phyloP scores from a whole-genome alignment of 2,888 invertebrate species.

The Pristionchus entomophagus region DNA sequence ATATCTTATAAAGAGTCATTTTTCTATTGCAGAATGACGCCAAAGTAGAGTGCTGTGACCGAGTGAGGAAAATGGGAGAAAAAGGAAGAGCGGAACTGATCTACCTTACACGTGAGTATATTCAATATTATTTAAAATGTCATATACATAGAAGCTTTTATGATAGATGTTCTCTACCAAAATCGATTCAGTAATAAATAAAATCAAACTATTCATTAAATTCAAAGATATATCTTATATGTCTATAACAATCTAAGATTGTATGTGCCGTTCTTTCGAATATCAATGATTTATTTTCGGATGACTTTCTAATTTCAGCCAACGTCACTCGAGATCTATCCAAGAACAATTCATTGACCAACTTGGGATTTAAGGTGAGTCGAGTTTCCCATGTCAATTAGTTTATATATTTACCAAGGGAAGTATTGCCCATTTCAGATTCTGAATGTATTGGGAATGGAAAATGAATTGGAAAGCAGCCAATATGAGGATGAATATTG shows the following conservation, averaged over 20 bases:
- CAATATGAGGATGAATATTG: background rate
- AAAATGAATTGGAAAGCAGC: background rate
- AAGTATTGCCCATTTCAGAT: background rate
- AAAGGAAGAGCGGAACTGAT: background rate
- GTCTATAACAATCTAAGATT: no score
- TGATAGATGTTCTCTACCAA: background rate
- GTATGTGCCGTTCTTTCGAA: no score
- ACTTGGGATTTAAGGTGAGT: background rate
- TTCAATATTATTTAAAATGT: background rate
- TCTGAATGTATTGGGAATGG: background rate
- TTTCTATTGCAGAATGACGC: background rate
- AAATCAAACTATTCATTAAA: no score
- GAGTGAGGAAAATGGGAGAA: background rate
- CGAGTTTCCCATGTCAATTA: background rate
- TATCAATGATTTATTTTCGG: no score
- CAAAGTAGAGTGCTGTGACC: background rate
- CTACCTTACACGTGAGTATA: slow-evolving; percentile 5
- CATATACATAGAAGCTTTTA: background rate
- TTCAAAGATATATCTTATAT: no score
- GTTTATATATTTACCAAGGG: background rate
- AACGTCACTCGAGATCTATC: background rate
- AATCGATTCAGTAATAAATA: no score
- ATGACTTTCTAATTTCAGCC: background rate
- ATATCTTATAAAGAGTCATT: background rate
- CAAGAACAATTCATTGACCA: background rate